Base-by-base conservation (phyloP, 2,113 vertebrate genomes). In the Hippotragus niger region DNA sequence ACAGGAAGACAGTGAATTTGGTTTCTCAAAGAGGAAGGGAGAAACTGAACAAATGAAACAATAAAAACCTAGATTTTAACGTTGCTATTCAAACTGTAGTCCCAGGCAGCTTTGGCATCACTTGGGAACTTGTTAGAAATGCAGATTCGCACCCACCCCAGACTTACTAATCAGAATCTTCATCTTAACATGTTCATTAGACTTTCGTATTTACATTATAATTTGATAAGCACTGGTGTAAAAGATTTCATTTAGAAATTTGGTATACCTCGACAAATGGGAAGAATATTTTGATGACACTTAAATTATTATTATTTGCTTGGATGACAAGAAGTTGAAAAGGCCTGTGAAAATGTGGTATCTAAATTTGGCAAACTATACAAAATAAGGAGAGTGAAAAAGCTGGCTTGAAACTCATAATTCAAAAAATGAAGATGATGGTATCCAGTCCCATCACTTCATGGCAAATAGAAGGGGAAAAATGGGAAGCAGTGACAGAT, bases 311-410 rank as follows among this genome's bases (percentile, higher is more conserved):
- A n/a, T 97, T 82, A 40, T 92, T 45, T 67, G 16, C 67, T 40
- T 84, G 8, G 15, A 50, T 53, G 60, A 76, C 27, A 95, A 53
- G 17, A 96, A 91, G 90, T 71, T 97, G 76, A 89, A 96, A 85
- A 91, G n/a, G 27, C 11, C 23, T 91, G 12, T 43, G 29, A 95
- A 85, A 16, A 57, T 88, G 25, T 2, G 89, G 40, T 31, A 53
- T 74, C 57, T 96, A 86, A 91, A 90, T 82, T 45, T 92, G 71
- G 40, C 53, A 92, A 82, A 94, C 29, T 78, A 31, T 84, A 83
- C 13, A 67, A 76, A 82, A 84, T 92, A 92, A 71, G 58, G 12
- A 85, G 17, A 88, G 67, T 71, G n/a, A 36, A 71, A 40, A 40
- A 36, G n/a, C n/a, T 71, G n/a, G n/a, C 67, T 71, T 71, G 67